Base-by-base conservation (phyloP, 2,797 vertebrate species). In the Rousettus madagascariensis region DNA sequence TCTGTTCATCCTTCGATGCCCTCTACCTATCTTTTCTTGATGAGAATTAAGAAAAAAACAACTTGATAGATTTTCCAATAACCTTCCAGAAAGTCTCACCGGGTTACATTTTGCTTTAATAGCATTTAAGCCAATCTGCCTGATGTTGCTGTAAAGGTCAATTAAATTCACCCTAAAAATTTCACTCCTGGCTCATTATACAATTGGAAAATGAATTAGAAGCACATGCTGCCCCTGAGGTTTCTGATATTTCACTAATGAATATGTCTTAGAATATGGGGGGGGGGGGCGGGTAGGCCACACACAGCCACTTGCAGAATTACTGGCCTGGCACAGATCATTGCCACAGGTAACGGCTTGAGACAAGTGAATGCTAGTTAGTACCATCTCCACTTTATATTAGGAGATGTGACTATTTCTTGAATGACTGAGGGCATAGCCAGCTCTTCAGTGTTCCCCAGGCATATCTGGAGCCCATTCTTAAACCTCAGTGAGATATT, bases 121-220 rank as follows among this genome's bases (percentile, higher is more conserved):
- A 97, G 98, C 98, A 97, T 98, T 98, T 96, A 98, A 98, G 98
- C 98, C 98, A 98, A 98, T 98, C 98, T 98, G 98, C 98, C 98
- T 98, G 98, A 98, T 98, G 98, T 98, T 98, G 97, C 98, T 98
- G 97, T 98, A 98, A 98, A 99, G 98, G 98, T 98, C 98, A 99
- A 98, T 99, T 99, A 98, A 98, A 98, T 99, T 98, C 98, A 99
- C 98, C 98, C 98, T 98, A 98, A 98, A 99, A 98, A 98, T 97
- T 98, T 98, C 97, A 98, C 98, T 98, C 96, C 97, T 98, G 98
- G 98, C 98, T 98, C 98, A 98, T 98, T 98, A 98, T 98, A 98
- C 97, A 20, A 98, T 98, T 98, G 97, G 98, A 98, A 98, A 98
- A 98, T 98, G 97, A 98, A 98, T 98, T 98, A 98, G 98, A 98